These are phyloP conservation scores for Dunckerocampus dactyliophorus DNA, from an alignment of 2,113 vertebrate species.

Conservation along the genomic window DNA sequence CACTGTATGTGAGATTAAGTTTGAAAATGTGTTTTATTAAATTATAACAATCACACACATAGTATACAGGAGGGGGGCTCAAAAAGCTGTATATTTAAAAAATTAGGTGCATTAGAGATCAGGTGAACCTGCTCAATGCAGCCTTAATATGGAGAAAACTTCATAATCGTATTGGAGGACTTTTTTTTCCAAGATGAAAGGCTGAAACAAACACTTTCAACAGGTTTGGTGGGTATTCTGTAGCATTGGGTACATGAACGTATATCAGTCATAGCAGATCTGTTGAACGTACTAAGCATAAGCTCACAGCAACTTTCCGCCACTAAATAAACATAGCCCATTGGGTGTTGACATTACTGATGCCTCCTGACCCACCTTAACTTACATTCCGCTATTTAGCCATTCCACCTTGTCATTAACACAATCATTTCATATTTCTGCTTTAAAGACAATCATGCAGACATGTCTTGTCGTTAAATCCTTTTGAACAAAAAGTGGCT, in stretches of 20 bases:
- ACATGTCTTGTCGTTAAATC: not conserved
- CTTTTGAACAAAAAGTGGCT: not conserved
- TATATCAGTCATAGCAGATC: constrained; percentile 24
- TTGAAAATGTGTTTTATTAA: no score
- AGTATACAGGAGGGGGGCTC: no score
- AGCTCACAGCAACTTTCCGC: constrained; percentile 39
- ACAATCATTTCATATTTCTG: constrained; percentile 1
- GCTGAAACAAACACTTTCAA: constrained; percentile 8
- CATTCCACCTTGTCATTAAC: constrained; percentile 8
- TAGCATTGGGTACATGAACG: not conserved
- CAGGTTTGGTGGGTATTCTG: constrained; percentile 20
- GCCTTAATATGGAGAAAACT: no score
- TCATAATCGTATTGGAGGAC: no score
- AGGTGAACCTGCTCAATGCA: no score
- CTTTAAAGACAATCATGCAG: constrained; percentile 17
- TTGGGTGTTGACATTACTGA: constrained; percentile 47
- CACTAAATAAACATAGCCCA: constrained; percentile 44
- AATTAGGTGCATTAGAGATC: no score
- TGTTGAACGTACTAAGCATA: constrained; percentile 19
- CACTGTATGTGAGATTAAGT: no score
- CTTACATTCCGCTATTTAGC: constrained; percentile 24
- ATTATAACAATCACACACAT: no score
- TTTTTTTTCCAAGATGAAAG: not conserved
- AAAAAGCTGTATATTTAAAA: no score
- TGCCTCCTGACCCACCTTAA: constrained; percentile 40